Evolutionary conservation across 2,888 invertebrate genomes (phyloP).

Genomic region (Yponomeuta malinellus): DNA sequence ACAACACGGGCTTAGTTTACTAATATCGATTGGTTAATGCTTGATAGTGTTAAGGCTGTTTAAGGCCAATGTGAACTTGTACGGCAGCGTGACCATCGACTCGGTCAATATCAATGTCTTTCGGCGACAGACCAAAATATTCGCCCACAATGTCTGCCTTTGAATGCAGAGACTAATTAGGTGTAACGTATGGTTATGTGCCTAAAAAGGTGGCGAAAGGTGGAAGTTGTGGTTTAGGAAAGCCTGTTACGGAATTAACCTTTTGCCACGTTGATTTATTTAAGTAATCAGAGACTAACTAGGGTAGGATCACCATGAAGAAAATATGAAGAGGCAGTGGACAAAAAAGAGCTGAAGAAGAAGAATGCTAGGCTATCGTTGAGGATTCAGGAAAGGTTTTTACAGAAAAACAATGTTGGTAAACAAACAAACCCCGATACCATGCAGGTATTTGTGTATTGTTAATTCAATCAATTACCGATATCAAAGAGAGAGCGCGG

Average conservation of each 20-base stretch:
- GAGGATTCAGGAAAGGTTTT: too few relatives aligned
- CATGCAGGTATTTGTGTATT: neutral
- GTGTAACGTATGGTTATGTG: neutral
- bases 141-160: slow-evolving; percentile 7
- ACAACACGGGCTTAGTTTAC: neutral
- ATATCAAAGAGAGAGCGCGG: slow-evolving; percentile 43
- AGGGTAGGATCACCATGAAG: too few relatives aligned
- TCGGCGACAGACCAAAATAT: neutral
- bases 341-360: too few relatives aligned
- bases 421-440: neutral
- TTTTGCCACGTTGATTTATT: too few relatives aligned
- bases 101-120: slow-evolving; percentile 21
- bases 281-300: too few relatives aligned
- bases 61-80: slow-evolving; percentile 7
- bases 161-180: neutral
- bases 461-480: slow-evolving; percentile 11
- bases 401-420: too few relatives aligned
- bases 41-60: neutral
- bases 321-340: too few relatives aligned
- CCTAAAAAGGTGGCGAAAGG: neutral
- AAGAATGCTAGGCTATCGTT: too few relatives aligned
- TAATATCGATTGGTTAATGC: slow-evolving; percentile 1
- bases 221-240: neutral
- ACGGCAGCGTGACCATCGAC: slow-evolving; percentile 15
- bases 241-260: too few relatives aligned